phyloP scores from a whole-genome alignment of 1,140 invertebrate species.

The Mylabris phalerata region DNA sequence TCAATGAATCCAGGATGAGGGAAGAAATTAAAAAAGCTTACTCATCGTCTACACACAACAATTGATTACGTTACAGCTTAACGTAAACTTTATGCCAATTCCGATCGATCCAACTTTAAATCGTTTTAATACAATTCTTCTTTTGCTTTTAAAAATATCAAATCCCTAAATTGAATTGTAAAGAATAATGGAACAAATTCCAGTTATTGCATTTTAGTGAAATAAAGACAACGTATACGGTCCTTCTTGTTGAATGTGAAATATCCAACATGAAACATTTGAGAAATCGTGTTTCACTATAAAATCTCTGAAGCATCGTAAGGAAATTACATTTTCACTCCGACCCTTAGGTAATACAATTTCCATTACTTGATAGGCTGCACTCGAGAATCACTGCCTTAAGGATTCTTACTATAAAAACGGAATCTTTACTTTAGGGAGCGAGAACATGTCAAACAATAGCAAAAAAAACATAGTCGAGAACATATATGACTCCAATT shows the following conservation, averaged over 20 bases:
- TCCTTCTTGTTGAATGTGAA: too few species aligned
- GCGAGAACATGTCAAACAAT: conserved; percentile 2
- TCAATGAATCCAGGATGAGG: conserved; percentile 2
- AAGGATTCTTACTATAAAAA: conserved; percentile 1
- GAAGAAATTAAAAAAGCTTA: conserved; percentile 11
- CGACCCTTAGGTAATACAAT: conserved; percentile 28
- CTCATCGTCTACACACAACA: too few species aligned
- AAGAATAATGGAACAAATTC: too few species aligned
- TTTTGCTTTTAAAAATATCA: too few species aligned
- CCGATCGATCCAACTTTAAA: too few species aligned
- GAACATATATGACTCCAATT: background rate
- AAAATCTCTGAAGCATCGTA: conserved; percentile 21
- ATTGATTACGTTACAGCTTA: too few species aligned
- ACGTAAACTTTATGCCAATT: too few species aligned
- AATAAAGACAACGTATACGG: too few species aligned
- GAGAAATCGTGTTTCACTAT: conserved; percentile 2
- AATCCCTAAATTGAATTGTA: too few species aligned
- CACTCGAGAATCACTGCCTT: conserved; percentile 8
- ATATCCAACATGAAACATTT: background rate
- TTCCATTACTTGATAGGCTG: conserved; percentile 27
- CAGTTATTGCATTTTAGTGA: too few species aligned
- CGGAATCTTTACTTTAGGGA: background rate
- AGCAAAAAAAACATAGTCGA: background rate
- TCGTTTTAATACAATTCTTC: too few species aligned
- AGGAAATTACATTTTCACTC: conserved; percentile 24